Evolutionary conservation across 1,140 invertebrate genomes (phyloP).

Genomic region (Heliconius hermathena): DNA sequence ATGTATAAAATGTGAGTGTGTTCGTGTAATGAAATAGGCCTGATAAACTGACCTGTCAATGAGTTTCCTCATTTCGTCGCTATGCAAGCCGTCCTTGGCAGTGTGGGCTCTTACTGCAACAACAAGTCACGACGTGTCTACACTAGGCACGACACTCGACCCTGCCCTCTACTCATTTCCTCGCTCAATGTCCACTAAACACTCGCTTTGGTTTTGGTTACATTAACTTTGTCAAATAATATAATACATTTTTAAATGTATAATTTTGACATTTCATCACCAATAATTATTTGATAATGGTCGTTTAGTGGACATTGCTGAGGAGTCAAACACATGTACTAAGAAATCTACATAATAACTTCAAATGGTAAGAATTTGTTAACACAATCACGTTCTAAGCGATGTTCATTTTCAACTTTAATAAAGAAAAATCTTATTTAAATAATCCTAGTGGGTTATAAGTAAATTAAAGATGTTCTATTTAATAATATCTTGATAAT

Average conservation of each 20-base stretch:
- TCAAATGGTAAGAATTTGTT: constrained; percentile 62
- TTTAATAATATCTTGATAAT: background rate
- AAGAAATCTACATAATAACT: constrained; percentile 70
- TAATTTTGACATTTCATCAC: too few species aligned
- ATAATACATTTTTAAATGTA: background rate
- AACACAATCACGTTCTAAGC: constrained; percentile 77
- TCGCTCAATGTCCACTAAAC: constrained; percentile 53
- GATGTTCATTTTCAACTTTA: constrained; percentile 50
- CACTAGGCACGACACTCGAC: constrained; percentile 67
- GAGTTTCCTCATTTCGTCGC: constrained; percentile 97
- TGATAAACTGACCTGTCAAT: constrained; percentile 92
- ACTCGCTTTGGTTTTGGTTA: background rate
- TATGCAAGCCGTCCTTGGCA: constrained; percentile 94
- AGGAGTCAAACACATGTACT: constrained; percentile 63
- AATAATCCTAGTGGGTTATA: constrained; percentile 28
- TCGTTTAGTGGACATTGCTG: constrained; percentile 48
- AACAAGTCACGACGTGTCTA: constrained; percentile 80
- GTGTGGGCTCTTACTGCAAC: constrained; percentile 87
- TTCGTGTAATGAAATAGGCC: constrained; percentile 39
- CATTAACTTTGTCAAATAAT: background rate
- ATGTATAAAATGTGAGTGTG: constrained; percentile 16
- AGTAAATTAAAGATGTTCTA: constrained; percentile 43
- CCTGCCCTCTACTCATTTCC: constrained; percentile 57
- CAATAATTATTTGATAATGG: background rate
- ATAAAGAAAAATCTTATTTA: constrained; percentile 37